Base-by-base conservation (phyloP, 1,140 invertebrate species). In the Eufriesea mexicana region DNA sequence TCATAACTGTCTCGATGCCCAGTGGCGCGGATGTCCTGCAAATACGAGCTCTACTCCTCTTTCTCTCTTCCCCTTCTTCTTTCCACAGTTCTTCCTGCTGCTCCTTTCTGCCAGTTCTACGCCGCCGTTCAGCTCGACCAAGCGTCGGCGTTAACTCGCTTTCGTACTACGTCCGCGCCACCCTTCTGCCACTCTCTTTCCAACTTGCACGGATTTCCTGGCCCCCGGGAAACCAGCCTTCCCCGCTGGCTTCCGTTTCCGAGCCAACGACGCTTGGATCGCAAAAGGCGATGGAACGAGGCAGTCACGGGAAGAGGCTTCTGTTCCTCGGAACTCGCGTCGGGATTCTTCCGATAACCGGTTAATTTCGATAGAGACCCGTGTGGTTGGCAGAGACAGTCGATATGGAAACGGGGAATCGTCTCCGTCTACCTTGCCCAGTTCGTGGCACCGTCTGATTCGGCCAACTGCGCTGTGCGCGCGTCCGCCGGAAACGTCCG, bases 1-100 rank as follows among this genome's bases (percentile, higher is more conserved):
- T 91, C 90, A 92, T 91, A 92, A 91, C 91, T 91, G 90, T 91
- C 90, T 91, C 85, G 90, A 90, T 92, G 89, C 72, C 91, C 86
- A 91, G 89, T 91, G 91, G 91, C 91, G 90, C 90, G 90, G 91
- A 91, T 91, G 91, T 92, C 90, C 90, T 91, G 91, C 86, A 84
- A 91, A 89, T 89, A 90, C 83, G 77, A 83, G 75, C n/a, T 9
- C 25, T 23, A 28, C 10, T 35, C 51, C 14, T 76, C 66, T 73
- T 74, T 28, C 67, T 35, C 57, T 42, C 42, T n/a, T 57, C 77
- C 28, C 51, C 61, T 42, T 14, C 9, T 71, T 20, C 54, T 7
- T 61, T 35, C 51, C 54, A n/a, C 59, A 57, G 51, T 20, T 59
- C 28, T 35, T 66, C 51, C 61, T 5, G n/a, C 68, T n/a, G 47